Evolutionary conservation across 1,140 invertebrate species (phyloP), one percentile per base, ranked within the genome.

Genomic region (Sitophilus oryzae): DNA sequence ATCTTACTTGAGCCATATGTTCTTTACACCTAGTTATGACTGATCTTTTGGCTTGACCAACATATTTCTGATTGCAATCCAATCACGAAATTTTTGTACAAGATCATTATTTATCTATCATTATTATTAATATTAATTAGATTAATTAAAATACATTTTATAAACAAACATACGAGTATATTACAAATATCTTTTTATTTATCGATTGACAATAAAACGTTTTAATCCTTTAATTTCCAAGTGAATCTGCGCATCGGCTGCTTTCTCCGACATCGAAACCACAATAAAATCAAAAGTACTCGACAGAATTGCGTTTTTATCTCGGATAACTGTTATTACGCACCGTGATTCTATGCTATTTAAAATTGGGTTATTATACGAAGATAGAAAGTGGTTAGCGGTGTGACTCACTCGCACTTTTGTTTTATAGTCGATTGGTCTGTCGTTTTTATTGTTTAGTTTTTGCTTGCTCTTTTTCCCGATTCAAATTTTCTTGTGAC

Each of bases 331-430:
- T 19, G 16, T 42, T 42, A 42, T 40, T 38, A 40, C 21, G 11
- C n/a, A 10, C 37, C 9, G 16, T 15, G 37, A 6, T 41, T 50
- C 21, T 50, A 14, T 22, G 10, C 20, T 5, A 25, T 41, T 35
- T 41, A 16, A 40, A 50, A 41, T 14, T 15, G n/a, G 37, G 37
- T 50, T 50, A 48, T n/a, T n/a, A 11, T 30, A 30, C 11, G 25
- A 11, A 6, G 11, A 50, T 50, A 50, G 48, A 50, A 50, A 50
- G 48, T 50, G n/a, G n/a, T n/a, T n/a, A n/a, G n/a, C n/a, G n/a
- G n/a, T n/a, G n/a, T n/a, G n/a, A n/a, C n/a, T n/a, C n/a, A n/a
- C n/a, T n/a, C n/a, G n/a, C n/a, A n/a, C n/a, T n/a, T n/a, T n/a
- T n/a, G n/a, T n/a, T n/a, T n/a, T n/a, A n/a, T n/a, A n/a, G n/a